Evolutionary conservation across 2,113 vertebrate species (phyloP).

Genomic region (Protobothrops mucrosquamatus): DNA sequence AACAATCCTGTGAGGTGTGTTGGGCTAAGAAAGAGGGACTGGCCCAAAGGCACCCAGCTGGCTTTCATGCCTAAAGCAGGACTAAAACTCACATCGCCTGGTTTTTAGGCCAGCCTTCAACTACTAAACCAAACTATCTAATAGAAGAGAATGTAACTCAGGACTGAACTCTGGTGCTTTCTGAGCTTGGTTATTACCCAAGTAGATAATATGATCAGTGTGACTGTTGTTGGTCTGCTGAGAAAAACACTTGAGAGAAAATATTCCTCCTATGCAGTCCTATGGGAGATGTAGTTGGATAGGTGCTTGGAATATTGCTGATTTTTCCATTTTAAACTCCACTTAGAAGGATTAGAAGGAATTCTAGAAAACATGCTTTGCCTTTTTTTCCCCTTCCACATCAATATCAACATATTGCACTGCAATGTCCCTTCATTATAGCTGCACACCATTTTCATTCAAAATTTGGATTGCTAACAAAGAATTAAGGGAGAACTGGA

Average conservation of each 20-base stretch:
- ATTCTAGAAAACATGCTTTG: not conserved
- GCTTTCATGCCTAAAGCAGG: not conserved
- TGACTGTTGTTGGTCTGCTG: not conserved
- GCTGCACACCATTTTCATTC: not conserved
- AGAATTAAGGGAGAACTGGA: too few species aligned
- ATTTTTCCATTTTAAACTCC: not conserved
- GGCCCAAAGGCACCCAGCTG: not conserved
- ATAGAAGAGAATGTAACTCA: not conserved
- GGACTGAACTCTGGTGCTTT: not conserved
- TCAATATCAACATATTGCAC: not conserved
- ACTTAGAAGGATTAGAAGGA: not conserved
- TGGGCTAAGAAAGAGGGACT: not conserved
- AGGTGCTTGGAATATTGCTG: not conserved
- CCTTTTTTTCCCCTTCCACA: not conserved
- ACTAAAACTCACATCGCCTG: not conserved
- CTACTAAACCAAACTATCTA: too few species aligned
- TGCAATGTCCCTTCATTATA: not conserved
- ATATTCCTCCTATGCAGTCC: not conserved
- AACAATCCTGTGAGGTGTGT: not conserved
- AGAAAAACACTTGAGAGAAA: not conserved
- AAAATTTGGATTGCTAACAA: too few species aligned
- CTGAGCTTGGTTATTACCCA: not conserved
- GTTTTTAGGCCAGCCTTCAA: not conserved
- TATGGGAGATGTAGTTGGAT: not conserved
- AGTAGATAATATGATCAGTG: not conserved